Conservation (phyloP, 2,888 invertebrate species). For the Neoascia interrupta region DNA sequence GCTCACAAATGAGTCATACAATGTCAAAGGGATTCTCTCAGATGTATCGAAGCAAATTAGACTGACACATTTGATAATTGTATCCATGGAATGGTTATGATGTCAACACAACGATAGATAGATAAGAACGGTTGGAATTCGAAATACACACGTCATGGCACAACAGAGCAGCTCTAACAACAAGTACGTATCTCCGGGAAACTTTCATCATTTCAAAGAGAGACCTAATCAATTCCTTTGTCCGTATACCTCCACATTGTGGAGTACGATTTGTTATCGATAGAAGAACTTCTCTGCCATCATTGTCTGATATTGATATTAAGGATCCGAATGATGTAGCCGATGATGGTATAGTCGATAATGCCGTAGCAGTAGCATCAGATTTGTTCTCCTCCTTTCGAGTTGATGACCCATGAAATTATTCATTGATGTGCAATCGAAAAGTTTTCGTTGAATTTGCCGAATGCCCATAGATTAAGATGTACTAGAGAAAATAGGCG, state of each 20-base stretch:
- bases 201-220: conserved; percentile 52
- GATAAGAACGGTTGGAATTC: conserved; percentile 1
- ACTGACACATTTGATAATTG: conserved; percentile 18
- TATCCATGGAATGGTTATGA: conserved; percentile 19
- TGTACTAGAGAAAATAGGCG: conserved; percentile 60
- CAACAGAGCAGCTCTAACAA: background rate
- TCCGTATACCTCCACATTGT: conserved; percentile 15
- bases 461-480: conserved; percentile 68
- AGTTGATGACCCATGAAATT: conserved; percentile 69
- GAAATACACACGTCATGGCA: background rate
- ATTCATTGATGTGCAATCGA: conserved; percentile 70
- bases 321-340: conserved; percentile 46
- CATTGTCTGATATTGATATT: conserved; percentile 61
- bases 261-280: conserved; percentile 29
- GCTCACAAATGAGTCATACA: conserved; percentile 4
- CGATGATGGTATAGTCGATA: conserved; percentile 31
- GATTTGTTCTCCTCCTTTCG: conserved; percentile 57
- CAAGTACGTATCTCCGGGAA: conserved; percentile 25
- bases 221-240: conserved; percentile 59
- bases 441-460: conserved; percentile 68
- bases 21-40: background rate
- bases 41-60: conserved; percentile 22
- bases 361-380: conserved; percentile 28
- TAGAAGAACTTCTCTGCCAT: conserved; percentile 10
- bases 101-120: background rate